Evolutionary conservation across 2,797 vertebrate species (phyloP), one percentile per base, ranked within the genome.

Genomic region (Diplodus puntazzo): DNA sequence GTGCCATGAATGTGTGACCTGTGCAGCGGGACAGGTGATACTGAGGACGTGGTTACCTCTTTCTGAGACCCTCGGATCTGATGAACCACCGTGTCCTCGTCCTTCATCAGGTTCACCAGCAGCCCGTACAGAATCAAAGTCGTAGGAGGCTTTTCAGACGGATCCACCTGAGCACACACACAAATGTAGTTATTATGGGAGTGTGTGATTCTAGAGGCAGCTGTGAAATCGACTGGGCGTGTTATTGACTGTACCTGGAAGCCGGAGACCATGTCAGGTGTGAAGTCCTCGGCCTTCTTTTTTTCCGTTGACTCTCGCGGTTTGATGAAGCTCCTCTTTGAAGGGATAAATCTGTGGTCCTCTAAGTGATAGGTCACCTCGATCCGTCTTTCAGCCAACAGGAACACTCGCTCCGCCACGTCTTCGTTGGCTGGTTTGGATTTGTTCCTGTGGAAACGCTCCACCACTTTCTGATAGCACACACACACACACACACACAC

Each of bases 371-470:
- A 92, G 66, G 71, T 93, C 80, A 94, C 2, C 42, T 91, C 78
- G 0, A 91, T 84, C 2, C 34, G 57, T 1, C 71, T 68, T 0
- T 84, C 3, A 3, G 21, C 12, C 54, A 82, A 5, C 0, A 84
- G 50, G 60, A 94, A 93, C 34, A 83, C 83, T 30, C 88, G 87
- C 84, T 89, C 42, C 0, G 88, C 90, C 58, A 94, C 86, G 10
- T 94, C 92, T 4, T 88, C 25, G 1, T 52, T 65, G 49, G 88
- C 83, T 0, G 75, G 63, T 75, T 87, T 93, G 67, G 82, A 79
- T 3, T 0, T 2, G 76, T 93, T 78, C 53, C 92, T 85, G 18
- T 91, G 84, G 82, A 94, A 94, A 55, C 75, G 73, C 75, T 94
- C 92, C 73, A 92, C 86, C 70, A 92, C 84, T 70, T 85, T 84